Evolutionary conservation across 1,140 invertebrate species (phyloP).

Genomic region (Drosophila micromelanica): DNA sequence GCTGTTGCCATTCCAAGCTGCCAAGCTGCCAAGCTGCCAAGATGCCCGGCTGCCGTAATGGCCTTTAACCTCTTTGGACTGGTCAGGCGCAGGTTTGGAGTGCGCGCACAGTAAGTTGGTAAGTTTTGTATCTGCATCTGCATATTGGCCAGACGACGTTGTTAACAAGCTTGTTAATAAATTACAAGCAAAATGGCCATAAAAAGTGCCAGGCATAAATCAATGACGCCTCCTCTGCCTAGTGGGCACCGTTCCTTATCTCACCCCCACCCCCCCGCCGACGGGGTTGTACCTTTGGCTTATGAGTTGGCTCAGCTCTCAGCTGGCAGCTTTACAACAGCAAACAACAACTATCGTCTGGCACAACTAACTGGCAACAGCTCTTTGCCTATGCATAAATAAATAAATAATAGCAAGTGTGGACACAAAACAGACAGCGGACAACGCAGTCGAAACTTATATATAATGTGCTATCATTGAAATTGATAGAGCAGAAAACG

Average conservation of each 20-base stretch:
- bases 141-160: constrained; percentile 67
- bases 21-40: constrained; percentile 2
- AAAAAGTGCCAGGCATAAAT: constrained; percentile 82
- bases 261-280: background rate
- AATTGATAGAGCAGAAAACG: constrained; percentile 66
- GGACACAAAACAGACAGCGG: constrained; percentile 68
- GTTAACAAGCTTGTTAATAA: constrained; percentile 83
- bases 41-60: constrained; percentile 58
- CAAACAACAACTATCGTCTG: constrained; percentile 11
- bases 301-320: constrained; percentile 27
- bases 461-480: constrained; percentile 63
- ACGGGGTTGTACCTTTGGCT: constrained; percentile 9
- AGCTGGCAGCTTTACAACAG: constrained; percentile 13
- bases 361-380: constrained; percentile 4
- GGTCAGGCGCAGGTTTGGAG: constrained; percentile 54
- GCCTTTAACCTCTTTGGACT: constrained; percentile 72
- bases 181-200: constrained; percentile 83
- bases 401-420: constrained; percentile 81
- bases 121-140: constrained; percentile 62
- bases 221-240: constrained; percentile 55
- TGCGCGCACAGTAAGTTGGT: constrained; percentile 21
- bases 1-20: constrained; percentile 55
- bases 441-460: constrained; percentile 45
- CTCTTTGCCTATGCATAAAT: constrained; percentile 54
- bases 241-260: background rate